Evolutionary conservation across 2,113 vertebrate species (phyloP).

Genomic region (Entelurus aequoreus): DNA sequence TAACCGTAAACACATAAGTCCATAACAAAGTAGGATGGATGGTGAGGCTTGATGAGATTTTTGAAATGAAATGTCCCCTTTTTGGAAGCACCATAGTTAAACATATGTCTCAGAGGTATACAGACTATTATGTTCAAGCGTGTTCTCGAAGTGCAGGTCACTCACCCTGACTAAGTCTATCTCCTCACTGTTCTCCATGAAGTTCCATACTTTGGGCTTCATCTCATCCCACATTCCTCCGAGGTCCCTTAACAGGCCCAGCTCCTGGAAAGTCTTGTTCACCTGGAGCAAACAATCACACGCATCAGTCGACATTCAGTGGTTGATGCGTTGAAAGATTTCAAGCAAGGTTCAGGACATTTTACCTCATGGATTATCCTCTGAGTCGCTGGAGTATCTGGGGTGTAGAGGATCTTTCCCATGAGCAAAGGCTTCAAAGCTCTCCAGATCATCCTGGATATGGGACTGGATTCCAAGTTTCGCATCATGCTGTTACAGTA

Average conservation of each 20-base stretch:
- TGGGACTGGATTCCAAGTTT: slow-evolving; percentile 87
- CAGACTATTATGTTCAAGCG: slow-evolving; percentile 15
- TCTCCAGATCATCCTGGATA: slow-evolving; percentile 96
- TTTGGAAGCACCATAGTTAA: slow-evolving; percentile 22
- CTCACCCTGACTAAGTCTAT: slow-evolving; percentile 93
- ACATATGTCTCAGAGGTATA: slow-evolving; percentile 1
- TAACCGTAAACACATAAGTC: not conserved
- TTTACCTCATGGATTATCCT: slow-evolving; percentile 90
- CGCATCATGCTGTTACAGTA: slow-evolving; percentile 95
- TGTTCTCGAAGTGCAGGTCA: slow-evolving; percentile 7
- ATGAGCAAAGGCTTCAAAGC: slow-evolving; percentile 92
- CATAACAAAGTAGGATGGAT: not conserved
- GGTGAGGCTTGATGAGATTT: not conserved
- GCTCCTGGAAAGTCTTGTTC: slow-evolving; percentile 95
- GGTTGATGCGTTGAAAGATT: not conserved
- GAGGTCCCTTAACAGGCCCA: slow-evolving; percentile 86
- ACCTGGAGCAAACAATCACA: slow-evolving; percentile 72
- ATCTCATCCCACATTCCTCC: slow-evolving; percentile 94
- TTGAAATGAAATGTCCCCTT: not conserved
- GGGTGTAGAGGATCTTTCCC: slow-evolving; percentile 96
- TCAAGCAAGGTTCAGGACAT: not conserved
- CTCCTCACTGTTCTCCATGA: slow-evolving; percentile 90
- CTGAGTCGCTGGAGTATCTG: slow-evolving; percentile 87
- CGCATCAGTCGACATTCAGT: not conserved
- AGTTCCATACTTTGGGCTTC: slow-evolving; percentile 84